Percentiles rank a stretch among this genome's conserved stretches.
These are phyloP conservation scores for Nesoenas mayeri DNA, from an alignment of 2,113 vertebrate species.

Conservation along the genomic window DNA sequence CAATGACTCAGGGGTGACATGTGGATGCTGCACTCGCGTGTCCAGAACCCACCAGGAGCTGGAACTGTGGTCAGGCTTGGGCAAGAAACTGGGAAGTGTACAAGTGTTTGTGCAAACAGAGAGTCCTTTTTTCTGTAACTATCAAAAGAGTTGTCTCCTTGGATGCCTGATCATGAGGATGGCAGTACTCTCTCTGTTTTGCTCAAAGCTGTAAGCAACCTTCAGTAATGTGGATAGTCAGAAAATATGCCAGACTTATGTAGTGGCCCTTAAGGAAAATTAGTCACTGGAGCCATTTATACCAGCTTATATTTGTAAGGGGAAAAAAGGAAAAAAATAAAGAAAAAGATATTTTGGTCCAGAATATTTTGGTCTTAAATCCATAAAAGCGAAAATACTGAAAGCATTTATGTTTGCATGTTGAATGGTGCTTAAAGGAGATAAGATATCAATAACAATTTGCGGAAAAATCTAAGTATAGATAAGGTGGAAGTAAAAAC, in stretches of 20 bases:
- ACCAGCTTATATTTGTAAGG: slow-evolving; percentile 5
- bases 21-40: neutral
- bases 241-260: slow-evolving; percentile 61
- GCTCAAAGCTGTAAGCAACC: slow-evolving; percentile 70
- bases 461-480: neutral
- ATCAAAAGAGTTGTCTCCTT: slow-evolving; percentile 23
- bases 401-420: neutral
- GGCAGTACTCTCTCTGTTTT: slow-evolving; percentile 26
- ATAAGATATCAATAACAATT: neutral
- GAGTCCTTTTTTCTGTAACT: slow-evolving; percentile 4
- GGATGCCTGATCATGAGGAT: slow-evolving; percentile 41
- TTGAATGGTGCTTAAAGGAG: neutral
- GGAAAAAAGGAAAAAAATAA: no score
- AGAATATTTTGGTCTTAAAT: neutral
- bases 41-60: neutral
- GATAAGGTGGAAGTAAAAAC: neutral
- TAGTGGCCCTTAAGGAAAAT: slow-evolving; percentile 54
- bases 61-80: neutral
- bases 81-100: neutral
- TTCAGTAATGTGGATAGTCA: slow-evolving; percentile 63
- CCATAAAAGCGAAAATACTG: neutral
- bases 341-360: neutral
- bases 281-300: slow-evolving; percentile 55
- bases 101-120: slow-evolving; percentile 3
- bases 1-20: neutral